Conservation (phyloP, 23 tunicate genomes). For the Ciona savignyi region DNA sequence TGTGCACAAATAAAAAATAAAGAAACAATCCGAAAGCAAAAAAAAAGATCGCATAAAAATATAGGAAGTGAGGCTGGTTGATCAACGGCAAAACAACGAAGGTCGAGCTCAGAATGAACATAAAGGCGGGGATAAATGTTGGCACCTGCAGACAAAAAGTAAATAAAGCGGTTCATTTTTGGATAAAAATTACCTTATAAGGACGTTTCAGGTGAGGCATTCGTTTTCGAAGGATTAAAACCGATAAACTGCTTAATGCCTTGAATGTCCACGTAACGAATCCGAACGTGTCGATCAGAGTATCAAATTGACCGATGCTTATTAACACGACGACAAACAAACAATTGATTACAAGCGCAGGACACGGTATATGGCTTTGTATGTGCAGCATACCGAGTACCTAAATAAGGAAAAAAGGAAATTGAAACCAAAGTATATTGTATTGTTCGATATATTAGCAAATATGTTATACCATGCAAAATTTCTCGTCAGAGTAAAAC, state of each 20-base stretch:
- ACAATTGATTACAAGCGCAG: background rate
- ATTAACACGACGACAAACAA: background rate
- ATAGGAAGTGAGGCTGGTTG: constrained; percentile 1
- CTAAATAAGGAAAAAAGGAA: no score
- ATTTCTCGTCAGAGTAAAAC: background rate
- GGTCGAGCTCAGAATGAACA: background rate
- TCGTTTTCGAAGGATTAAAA: constrained; percentile 2
- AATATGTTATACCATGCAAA: background rate
- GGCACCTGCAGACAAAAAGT: constrained; percentile 16
- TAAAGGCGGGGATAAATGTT: background rate
- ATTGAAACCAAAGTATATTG: no score
- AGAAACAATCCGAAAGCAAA: background rate
- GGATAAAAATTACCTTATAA: constrained; percentile 5
- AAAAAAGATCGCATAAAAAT: background rate
- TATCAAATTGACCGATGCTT: background rate
- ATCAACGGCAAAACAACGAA: constrained; percentile 6
- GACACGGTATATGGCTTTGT: constrained; percentile 3
- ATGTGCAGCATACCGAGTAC: constrained; percentile 4
- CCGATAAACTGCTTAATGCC: background rate
- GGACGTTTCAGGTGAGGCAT: constrained; percentile 1
- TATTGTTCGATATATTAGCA: no score
- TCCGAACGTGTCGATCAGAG: constrained; percentile 1
- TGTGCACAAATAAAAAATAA: background rate
- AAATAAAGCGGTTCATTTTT: no score
- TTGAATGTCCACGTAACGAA: constrained; percentile 5